Percentiles rank a stretch among this genome's conserved stretches.
Conservation (phyloP, 2,113 vertebrate genomes). For the Hyperopisus bebe region DNA sequence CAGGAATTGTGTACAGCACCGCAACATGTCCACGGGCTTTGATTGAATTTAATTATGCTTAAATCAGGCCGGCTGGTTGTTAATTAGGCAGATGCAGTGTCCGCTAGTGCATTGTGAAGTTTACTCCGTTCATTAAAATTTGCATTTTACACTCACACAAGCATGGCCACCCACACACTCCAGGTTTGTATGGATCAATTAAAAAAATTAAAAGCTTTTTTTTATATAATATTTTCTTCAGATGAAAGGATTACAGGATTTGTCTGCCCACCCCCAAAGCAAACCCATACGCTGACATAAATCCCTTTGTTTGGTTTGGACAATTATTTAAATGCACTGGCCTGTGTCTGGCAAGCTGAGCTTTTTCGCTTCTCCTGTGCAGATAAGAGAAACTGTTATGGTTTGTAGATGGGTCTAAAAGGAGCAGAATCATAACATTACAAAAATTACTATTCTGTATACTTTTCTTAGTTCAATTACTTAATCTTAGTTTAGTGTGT, state of each 20-base stretch:
- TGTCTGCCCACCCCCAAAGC: slow-evolving; percentile 33
- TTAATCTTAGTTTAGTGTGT: background rate
- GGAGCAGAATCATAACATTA: slow-evolving; percentile 38
- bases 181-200: slow-evolving; percentile 42
- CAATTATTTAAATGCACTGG: slow-evolving; percentile 69
- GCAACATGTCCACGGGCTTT: background rate
- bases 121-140: background rate
- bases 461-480: background rate
- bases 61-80: background rate
- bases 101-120: background rate
- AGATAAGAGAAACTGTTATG: slow-evolving; percentile 49
- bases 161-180: slow-evolving; percentile 20
- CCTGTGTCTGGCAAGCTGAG: slow-evolving; percentile 39
- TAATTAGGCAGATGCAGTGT: background rate
- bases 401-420: slow-evolving; percentile 47
- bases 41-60: background rate
- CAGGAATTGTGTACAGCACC: background rate
- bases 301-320: slow-evolving; percentile 60
- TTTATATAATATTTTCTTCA: slow-evolving; percentile 55
- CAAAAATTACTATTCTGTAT: background rate
- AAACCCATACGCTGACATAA: slow-evolving; percentile 32
- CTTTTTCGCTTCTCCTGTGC: slow-evolving; percentile 50
- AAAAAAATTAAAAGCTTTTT: slow-evolving; percentile 58
- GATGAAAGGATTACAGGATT: slow-evolving; percentile 61
- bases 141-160: background rate